These are phyloP conservation scores for Amblyjoppa proteus DNA, from an alignment of 2,888 invertebrate genomes.

Conservation along the genomic window DNA sequence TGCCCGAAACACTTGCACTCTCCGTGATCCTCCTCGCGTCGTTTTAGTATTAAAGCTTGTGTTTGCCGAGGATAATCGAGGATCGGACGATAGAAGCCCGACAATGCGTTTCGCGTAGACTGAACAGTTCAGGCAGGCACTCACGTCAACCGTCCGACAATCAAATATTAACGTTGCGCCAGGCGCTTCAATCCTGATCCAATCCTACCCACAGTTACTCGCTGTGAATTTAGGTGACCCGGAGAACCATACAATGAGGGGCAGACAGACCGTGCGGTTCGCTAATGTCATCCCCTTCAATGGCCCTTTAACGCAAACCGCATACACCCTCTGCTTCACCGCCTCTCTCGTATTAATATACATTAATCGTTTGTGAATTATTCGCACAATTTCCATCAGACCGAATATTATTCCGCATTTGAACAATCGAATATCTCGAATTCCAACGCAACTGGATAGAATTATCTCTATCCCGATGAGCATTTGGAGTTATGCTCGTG, in stretches of 20 bases:
- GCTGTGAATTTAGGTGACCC: constrained; percentile 20
- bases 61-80: constrained; percentile 42
- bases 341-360: constrained; percentile 8
- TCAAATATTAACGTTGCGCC: constrained; percentile 50
- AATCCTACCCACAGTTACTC: constrained; percentile 5
- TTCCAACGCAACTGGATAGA: not conserved
- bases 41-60: not conserved
- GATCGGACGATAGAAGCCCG: not conserved
- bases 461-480: constrained; percentile 21
- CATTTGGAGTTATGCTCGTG: not conserved
- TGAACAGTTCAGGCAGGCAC: constrained; percentile 15
- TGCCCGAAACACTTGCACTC: constrained; percentile 1
- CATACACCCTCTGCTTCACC: constrained; percentile 3
- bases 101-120: not conserved
- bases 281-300: constrained; percentile 37
- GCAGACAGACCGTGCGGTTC: constrained; percentile 21
- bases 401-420: constrained; percentile 3
- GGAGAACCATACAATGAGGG: constrained; percentile 3
- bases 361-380: constrained; percentile 35
- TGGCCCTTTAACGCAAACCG: constrained; percentile 33
- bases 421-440: not conserved
- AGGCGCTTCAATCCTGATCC: constrained; percentile 11
- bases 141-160: constrained; percentile 45
- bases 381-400: constrained; percentile 23
- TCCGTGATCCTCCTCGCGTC: not conserved